Evolutionary conservation across 2,113 vertebrate species (phyloP).

Genomic region (Lagopus leucura): DNA sequence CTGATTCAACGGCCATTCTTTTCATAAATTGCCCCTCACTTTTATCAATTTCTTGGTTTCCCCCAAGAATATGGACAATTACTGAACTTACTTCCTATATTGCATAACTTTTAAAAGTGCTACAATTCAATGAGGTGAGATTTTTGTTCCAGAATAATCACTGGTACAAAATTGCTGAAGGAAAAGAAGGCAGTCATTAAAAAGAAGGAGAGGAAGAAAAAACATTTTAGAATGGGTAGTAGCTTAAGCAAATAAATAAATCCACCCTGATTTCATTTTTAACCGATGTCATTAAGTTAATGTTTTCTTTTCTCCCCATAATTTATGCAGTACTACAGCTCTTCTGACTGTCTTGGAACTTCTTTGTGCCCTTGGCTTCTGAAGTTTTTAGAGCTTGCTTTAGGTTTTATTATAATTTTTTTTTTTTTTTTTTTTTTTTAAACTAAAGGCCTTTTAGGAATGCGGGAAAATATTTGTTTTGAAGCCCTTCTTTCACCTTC

Average conservation of each 20-base stretch:
- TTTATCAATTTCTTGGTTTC: slow-evolving; percentile 7
- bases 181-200: neutral
- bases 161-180: slow-evolving; percentile 25
- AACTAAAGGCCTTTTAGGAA: slow-evolving; percentile 70
- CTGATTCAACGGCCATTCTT: slow-evolving; percentile 23
- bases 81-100: slow-evolving; percentile 26
- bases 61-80: slow-evolving; percentile 26
- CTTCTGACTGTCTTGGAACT: slow-evolving; percentile 53
- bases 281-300: slow-evolving; percentile 25
- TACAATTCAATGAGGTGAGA: slow-evolving; percentile 28
- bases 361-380: slow-evolving; percentile 56
- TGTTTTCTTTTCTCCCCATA: neutral
- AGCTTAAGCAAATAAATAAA: slow-evolving; percentile 13
- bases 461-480: slow-evolving; percentile 75
- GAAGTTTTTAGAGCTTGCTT: slow-evolving; percentile 59
- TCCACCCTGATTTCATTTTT: slow-evolving; percentile 4
- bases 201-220: neutral
- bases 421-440: slow-evolving; percentile 13
- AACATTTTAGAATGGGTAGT: neutral
- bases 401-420: slow-evolving; percentile 66
- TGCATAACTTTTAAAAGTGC: slow-evolving; percentile 31
- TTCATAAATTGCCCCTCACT: slow-evolving; percentile 10
- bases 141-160: slow-evolving; percentile 56
- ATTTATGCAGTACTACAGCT: slow-evolving; percentile 28
- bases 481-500: slow-evolving; percentile 68